Conservation (phyloP, 2,113 vertebrate species). For the Zosterops borbonicus region DNA sequence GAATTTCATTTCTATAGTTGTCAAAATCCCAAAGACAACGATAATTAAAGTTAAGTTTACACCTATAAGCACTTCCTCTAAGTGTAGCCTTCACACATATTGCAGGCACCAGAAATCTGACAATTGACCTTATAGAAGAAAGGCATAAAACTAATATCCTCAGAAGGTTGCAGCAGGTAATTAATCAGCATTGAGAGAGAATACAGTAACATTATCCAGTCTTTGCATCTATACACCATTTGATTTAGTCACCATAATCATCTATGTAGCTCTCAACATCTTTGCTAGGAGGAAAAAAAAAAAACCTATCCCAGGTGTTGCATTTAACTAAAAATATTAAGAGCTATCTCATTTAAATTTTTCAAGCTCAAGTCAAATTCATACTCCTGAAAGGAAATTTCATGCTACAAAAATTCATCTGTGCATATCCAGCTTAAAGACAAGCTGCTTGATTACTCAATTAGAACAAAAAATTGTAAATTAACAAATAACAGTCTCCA, state of each 20-base stretch:
- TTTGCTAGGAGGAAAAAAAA: not conserved
- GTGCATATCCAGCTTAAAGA: not conserved
- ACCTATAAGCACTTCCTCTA: not conserved
- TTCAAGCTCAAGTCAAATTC: not conserved
- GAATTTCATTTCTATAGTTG: not conserved
- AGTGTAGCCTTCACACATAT: not conserved
- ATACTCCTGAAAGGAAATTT: not conserved
- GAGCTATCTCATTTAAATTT: not conserved
- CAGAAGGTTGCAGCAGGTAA: not conserved
- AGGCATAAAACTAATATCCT: not conserved
- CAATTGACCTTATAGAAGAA: not conserved
- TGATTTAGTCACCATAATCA: not conserved
- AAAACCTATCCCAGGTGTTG: not conserved
- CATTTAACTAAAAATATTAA: not conserved
- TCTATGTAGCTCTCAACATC: not conserved
- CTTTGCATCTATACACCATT: not conserved
- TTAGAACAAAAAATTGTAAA: not conserved
- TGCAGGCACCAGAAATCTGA: not conserved
- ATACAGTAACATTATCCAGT: not conserved
- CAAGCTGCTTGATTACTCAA: not conserved
- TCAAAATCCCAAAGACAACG: not conserved
- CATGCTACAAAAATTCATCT: not conserved
- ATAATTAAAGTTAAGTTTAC: not conserved
- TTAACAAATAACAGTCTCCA: not conserved
- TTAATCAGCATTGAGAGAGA: not conserved